Base-by-base conservation (phyloP, 2,888 invertebrate species). In the Thymelicus lineola region DNA sequence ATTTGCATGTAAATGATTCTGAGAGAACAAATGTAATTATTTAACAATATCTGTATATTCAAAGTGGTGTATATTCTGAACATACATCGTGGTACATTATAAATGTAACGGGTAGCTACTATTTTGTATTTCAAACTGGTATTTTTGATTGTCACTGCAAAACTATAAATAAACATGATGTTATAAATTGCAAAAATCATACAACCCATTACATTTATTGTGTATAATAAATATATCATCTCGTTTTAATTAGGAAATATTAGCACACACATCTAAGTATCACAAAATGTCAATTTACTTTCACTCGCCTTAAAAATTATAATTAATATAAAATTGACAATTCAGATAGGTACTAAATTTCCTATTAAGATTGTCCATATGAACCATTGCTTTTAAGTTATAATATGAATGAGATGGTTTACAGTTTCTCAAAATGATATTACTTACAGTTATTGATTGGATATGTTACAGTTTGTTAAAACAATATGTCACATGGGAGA, bases 281-380 rank as follows among this genome's bases (percentile, higher is more conserved):
- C 28, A 62, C 48, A 48, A 35, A 62, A 62, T 62, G 35, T 36
- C 62, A 62, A n/a, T 48, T 15, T n/a, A 15, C 10, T 48, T 61
- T 35, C 62, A 48, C 48, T 35, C 62, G 48, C 62, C 62, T 36
- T 62, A 15, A 50, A 20, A 50, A 62, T 61, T 61, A 20, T 60
- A 48, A 36, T 48, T 62, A 36, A 28, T 48, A 48, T 62, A 48
- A 62, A 62, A 62, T 62, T 62, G 35, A 62, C 35, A 15, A 9
- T 46, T 28, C 61, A 55, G 55, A 55, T 55, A n/a, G n/a, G n/a
- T n/a, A 55, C 55, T 12, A 42, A 42, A 42, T 42, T 42, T 12
- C 42, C 42, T 0, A 28, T n/a, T 7, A 28, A 28, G 55, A 20
- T 6, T 5, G 0, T 28, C 17, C 38, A 28, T 5, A 28, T n/a